Evolutionary conservation across 2,113 vertebrate species (phyloP), one percentile per base, ranked within the genome.

Genomic region (Cyanocitta stelleri): DNA sequence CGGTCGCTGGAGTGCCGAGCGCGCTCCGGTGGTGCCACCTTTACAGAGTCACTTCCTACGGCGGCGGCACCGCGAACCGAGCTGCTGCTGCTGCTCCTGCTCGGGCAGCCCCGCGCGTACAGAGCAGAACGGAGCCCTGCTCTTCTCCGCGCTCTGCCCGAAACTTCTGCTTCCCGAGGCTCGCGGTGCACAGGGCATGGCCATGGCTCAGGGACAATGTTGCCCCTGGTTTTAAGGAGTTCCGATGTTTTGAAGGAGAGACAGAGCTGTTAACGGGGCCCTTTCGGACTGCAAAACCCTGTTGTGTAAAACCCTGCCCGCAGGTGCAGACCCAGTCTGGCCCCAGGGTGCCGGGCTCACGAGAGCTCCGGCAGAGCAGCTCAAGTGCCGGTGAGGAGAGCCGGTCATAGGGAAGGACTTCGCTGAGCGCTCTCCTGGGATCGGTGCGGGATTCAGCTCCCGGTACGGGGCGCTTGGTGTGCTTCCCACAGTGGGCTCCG

Each of bases 1-100:
- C 62, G 24, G 21, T 2, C 9, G 3, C 20, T 9, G 7, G 54
- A 33, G 3, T 0, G 29, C 39, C 0, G 27, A 44, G 37, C 27
- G 44, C 32, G 43, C 18, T 51, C 9, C 27, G 4, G 22, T 13
- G 44, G 16, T 16, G 3, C 17, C 32, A 3, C 56, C 18, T 22
- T 19, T 32, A 41, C 24, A 10, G 43, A 10, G 48, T 22, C 69
- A 35, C 54, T 16, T 59, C 39, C 18, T 24, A 8, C 44, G 39
- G 74, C 55, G 13, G n/a, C 16, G 39, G 11, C 39, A n/a, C 44
- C 19, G 59, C 33, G 20, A 17, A 16, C 13, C 8, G 61, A 71
- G 44, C 63, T 21, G 13, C 33, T 19, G 37, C 56, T 8, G 37
- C 27, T 71, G 29, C 33, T 48, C 10, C 58, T 59, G 11, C 58